phyloP scores from a whole-genome alignment of 2,797 vertebrate genomes.

The Periophthalmus magnuspinnatus region DNA sequence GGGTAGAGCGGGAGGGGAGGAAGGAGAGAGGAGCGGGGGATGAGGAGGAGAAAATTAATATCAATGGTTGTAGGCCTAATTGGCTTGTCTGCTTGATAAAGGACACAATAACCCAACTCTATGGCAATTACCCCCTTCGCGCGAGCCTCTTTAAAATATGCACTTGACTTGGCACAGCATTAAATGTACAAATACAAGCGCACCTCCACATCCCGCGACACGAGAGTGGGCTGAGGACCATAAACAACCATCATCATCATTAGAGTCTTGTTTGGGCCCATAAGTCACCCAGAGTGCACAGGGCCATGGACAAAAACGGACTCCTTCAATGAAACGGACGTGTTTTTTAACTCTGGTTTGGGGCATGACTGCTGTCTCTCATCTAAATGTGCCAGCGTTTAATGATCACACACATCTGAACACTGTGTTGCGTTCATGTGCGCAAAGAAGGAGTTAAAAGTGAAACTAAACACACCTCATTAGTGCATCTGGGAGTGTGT shows the following conservation, averaged over 20 bases:
- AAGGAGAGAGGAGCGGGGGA: not conserved
- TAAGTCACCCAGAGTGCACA: constrained; percentile 59
- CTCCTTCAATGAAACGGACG: constrained; percentile 37
- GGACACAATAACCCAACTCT: constrained; percentile 61
- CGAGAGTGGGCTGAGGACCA: constrained; percentile 51
- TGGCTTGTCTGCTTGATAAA: constrained; percentile 72
- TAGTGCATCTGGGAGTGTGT: not conserved
- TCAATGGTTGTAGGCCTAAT: constrained; percentile 67
- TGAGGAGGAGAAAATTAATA: constrained; percentile 63
- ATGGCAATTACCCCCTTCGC: constrained; percentile 28
- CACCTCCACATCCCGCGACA: constrained; percentile 38
- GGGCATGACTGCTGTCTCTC: constrained; percentile 43
- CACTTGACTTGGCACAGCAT: constrained; percentile 11
- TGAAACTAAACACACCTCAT: not conserved
- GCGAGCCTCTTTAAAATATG: constrained; percentile 25
- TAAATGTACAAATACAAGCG: constrained; percentile 34
- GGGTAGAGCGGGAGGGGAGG: constrained; percentile 4
- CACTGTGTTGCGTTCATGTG: constrained; percentile 4
- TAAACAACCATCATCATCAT: constrained; percentile 71
- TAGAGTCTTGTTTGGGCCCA: constrained; percentile 46
- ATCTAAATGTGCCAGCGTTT: constrained; percentile 33
- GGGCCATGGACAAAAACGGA: constrained; percentile 65
- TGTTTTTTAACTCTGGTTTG: constrained; percentile 51
- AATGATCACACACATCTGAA: constrained; percentile 52
- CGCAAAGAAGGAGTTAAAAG: too few species aligned